phyloP scores from a whole-genome alignment of 1,140 invertebrate species.

The Sitodiplosis mosellana region DNA sequence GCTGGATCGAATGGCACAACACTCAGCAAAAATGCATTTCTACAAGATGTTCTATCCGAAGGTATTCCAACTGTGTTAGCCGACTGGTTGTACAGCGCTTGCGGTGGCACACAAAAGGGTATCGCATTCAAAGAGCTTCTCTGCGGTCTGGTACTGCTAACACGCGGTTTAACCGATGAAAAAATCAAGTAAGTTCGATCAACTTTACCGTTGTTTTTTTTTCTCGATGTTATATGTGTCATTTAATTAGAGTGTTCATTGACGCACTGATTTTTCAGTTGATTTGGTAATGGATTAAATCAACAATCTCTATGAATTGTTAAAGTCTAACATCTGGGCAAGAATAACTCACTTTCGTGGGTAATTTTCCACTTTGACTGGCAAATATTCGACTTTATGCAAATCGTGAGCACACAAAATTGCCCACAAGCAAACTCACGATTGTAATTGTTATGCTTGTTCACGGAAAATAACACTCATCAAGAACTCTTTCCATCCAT shows the following conservation, averaged over 20 bases:
- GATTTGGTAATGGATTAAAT: too few relatives aligned
- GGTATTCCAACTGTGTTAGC: slow-evolving; percentile 57
- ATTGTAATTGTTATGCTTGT: too few relatives aligned
- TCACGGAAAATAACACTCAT: too few relatives aligned
- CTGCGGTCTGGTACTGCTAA: slow-evolving; percentile 65
- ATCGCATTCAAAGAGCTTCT: slow-evolving; percentile 65
- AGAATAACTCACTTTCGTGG: too few relatives aligned
- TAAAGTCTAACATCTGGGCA: too few relatives aligned
- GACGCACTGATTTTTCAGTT: too few relatives aligned
- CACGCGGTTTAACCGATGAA: slow-evolving; percentile 63
- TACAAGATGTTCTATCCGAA: slow-evolving; percentile 66
- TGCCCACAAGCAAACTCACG: too few relatives aligned
- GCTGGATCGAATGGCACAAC: slow-evolving; percentile 45
- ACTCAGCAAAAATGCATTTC: slow-evolving; percentile 54
- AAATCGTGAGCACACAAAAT: too few relatives aligned
- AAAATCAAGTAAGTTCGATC: slow-evolving; percentile 57
- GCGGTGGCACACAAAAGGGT: slow-evolving; percentile 62
- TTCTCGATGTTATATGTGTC: neutral
- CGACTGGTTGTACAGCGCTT: slow-evolving; percentile 61
- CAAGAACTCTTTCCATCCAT: too few relatives aligned
- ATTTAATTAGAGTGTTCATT: neutral
- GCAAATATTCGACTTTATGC: too few relatives aligned
- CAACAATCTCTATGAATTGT: too few relatives aligned
- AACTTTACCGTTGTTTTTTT: neutral
- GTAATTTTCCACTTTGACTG: too few relatives aligned